Evolutionary conservation across 2,797 vertebrate species (phyloP), one percentile per base, ranked within the genome.

Genomic region (Artibeus lituratus): DNA sequence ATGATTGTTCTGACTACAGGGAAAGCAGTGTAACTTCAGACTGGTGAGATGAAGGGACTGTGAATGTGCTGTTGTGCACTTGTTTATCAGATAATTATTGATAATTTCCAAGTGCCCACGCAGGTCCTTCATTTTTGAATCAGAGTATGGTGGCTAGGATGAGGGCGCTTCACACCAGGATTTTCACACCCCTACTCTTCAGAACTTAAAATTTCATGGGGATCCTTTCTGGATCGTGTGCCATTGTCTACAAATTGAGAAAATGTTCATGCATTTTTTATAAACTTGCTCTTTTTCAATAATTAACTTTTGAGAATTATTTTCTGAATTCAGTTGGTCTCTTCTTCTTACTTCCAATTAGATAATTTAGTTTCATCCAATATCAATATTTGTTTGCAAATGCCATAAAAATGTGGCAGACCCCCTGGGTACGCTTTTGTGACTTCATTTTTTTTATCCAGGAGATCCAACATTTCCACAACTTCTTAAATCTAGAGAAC

Each of bases 271-370:
- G 16, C 0, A 73, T 49, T 83, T 93, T 62, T 35, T 65, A 49
- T 72, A n/a, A 55, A 77, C 83, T n/a, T 42, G 53, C 12, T 62
- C 3, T 81, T 95, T 95, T 80, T 78, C 7, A 72, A 86, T 78
- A 70, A 87, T 78, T 70, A 89, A 73, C 51, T 59, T n/a, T 59
- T 35, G 35, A 92, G 92, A 81, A 94, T 70, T 73, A 59, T 91
- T 76, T 86, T 86, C 37, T 55, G 35, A 96, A 84, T 53, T 55
- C 51, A 84, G 16, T 42, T 92, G 35, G 24, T 67, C 47, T 74
- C 53, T 70, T 67, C 11, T 72, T 91, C 26, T 91, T 14, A 10
- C 18, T 86, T 35, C 32, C 85, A 77, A 83, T 69, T 82, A 73
- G 26, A 62, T 19, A 21, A 26, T 32, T 78, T 72, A 49, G 7